phyloP scores from a whole-genome alignment of 2,113 vertebrate species.

The Chloropsis cyanopogon region DNA sequence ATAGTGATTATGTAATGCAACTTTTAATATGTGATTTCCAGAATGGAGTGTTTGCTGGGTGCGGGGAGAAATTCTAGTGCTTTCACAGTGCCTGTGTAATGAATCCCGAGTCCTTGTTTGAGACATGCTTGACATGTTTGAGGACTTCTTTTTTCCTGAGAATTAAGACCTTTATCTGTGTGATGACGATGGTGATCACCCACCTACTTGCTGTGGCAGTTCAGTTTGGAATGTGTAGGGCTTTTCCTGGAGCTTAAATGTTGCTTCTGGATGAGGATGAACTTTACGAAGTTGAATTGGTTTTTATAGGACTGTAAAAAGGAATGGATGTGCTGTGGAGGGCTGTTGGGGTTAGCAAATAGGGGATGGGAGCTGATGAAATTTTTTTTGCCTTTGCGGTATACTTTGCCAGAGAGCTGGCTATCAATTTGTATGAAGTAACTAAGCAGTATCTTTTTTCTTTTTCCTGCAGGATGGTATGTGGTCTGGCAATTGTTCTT shows the following conservation, averaged over 20 bases:
- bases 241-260: background rate
- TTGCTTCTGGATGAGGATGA: background rate
- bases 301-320: background rate
- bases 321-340: background rate
- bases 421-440: background rate
- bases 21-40: background rate
- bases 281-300: background rate
- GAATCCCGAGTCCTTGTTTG: background rate
- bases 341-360: background rate
- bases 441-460: background rate
- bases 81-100: background rate
- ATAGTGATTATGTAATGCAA: background rate
- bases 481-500: constrained; percentile 98
- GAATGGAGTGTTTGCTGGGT: background rate
- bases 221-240: background rate
- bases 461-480: constrained; percentile 87
- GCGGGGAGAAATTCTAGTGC: background rate
- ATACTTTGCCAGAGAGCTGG: background rate
- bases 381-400: background rate
- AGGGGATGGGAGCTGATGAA: background rate
- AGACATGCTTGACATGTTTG: too few species aligned
- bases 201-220: background rate
- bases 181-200: background rate
- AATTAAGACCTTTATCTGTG: background rate
- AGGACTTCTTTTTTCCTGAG: background rate